phyloP scores from a whole-genome alignment of 2,888 invertebrate genomes.

The Cabera pusaria region DNA sequence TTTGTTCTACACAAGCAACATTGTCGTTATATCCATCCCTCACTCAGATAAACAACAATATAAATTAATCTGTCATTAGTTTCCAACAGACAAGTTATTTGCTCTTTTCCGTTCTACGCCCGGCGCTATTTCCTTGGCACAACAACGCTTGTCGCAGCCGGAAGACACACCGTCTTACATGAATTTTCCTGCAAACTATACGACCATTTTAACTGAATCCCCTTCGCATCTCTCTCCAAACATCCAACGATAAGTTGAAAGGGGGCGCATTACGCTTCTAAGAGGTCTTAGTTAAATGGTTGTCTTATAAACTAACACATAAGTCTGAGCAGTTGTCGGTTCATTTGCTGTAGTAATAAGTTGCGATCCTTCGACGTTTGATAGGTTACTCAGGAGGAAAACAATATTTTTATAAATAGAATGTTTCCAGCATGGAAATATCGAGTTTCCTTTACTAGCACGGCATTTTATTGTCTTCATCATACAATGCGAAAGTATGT shows the following conservation, averaged over 20 bases:
- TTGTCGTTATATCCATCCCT: constrained; percentile 2
- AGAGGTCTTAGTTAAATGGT: constrained; percentile 45
- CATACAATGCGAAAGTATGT: too few relatives aligned
- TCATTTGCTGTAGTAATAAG: constrained; percentile 67
- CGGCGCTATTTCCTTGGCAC: constrained; percentile 65
- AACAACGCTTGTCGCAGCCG: constrained; percentile 51
- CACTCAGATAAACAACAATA: constrained; percentile 14
- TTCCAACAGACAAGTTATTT: constrained; percentile 39
- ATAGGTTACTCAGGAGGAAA: constrained; percentile 50
- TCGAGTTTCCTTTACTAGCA: too few relatives aligned
- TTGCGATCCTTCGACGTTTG: constrained; percentile 56
- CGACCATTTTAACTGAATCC: constrained; percentile 31
- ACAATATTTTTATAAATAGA: background rate
- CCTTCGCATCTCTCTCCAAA: constrained; percentile 13
- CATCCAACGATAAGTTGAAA: constrained; percentile 3
- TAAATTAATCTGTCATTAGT: constrained; percentile 34
- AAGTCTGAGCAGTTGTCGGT: constrained; percentile 53
- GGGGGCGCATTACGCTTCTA: constrained; percentile 1
- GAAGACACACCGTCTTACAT: constrained; percentile 61
- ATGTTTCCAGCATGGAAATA: too few relatives aligned
- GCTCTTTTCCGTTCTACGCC: constrained; percentile 57
- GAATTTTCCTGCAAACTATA: constrained; percentile 52
- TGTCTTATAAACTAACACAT: constrained; percentile 45
- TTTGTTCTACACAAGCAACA: too few relatives aligned
- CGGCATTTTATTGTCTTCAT: too few relatives aligned